A percentile compares a stretch with the other conserved stretches of the same genome.
Evolutionary conservation across 2,888 invertebrate genomes (phyloP).

Genomic region (Dolomedes plantarius): DNA sequence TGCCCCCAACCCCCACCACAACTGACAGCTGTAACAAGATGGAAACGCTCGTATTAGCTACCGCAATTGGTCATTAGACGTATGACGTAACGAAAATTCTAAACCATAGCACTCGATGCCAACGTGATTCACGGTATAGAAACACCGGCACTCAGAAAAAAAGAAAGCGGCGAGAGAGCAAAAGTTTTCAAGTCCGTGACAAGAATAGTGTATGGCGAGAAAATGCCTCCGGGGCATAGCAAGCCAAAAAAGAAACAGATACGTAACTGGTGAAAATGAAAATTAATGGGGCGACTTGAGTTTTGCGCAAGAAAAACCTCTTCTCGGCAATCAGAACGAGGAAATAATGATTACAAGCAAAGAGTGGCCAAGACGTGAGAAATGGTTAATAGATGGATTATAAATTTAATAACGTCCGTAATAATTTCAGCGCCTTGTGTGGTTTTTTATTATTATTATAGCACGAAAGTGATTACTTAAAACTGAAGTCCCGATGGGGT

Average conservation of each 20-base stretch:
- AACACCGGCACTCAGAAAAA: neutral
- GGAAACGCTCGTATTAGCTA: too few species aligned
- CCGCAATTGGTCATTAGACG: too few species aligned
- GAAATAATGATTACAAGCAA: constrained; percentile 1
- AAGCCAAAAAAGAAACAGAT: constrained; percentile 31
- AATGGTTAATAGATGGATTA: constrained; percentile 36
- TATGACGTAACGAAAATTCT: constrained; percentile 12
- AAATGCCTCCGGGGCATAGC: constrained; percentile 35
- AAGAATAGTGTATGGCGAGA: constrained; percentile 29
- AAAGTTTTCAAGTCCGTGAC: constrained; percentile 64
- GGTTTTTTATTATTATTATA: neutral
- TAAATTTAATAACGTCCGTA: constrained; percentile 60
- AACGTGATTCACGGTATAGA: constrained; percentile 64
- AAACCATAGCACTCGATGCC: constrained; percentile 12
- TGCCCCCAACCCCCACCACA: neutral
- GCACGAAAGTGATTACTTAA: neutral
- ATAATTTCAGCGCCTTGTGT: constrained; percentile 50
- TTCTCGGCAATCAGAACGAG: constrained; percentile 5
- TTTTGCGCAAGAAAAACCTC: constrained; percentile 11
- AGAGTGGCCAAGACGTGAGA: constrained; percentile 36
- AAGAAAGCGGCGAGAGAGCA: constrained; percentile 38
- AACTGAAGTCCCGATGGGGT: neutral
- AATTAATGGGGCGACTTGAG: constrained; percentile 47
- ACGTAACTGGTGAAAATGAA: constrained; percentile 47
- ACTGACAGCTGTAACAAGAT: too few species aligned